Evolutionary conservation across 2,888 invertebrate genomes (phyloP).

Genomic region (Adelognathus sp.): DNA sequence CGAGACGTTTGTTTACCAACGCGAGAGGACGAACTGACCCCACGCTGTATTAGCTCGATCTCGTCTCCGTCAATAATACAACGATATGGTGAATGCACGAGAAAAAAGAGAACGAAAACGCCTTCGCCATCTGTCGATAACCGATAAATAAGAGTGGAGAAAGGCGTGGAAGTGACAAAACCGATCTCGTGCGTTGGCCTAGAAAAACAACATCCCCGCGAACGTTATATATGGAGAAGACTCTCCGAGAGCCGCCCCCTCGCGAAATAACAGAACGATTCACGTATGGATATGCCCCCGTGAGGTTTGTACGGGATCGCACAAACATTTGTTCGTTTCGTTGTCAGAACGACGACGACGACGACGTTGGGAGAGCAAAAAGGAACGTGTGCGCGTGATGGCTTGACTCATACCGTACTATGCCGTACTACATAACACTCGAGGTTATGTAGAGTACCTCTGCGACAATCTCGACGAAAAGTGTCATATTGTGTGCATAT

Average conservation of each 20-base stretch:
- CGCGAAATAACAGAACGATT: constrained; percentile 50
- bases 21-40: no score
- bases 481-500: no score
- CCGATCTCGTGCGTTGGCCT: constrained; percentile 43
- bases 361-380: background rate
- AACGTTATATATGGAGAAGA: background rate
- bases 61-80: no score
- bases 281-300: background rate
- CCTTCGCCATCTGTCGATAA: constrained; percentile 38
- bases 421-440: constrained; percentile 35
- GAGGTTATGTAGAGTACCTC: no score
- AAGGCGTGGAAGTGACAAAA: constrained; percentile 16
- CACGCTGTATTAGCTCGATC: no score
- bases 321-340: constrained; percentile 44
- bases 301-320: constrained; percentile 43
- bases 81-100: no score
- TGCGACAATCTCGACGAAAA: no score
- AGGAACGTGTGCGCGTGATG: constrained; percentile 12
- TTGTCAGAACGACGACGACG: background rate
- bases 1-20: no score
- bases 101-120: constrained; percentile 21
- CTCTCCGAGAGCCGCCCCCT: constrained; percentile 12
- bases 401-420: constrained; percentile 37
- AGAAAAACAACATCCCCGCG: constrained; percentile 44
- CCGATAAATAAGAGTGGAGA: constrained; percentile 40